A percentile compares a stretch with the other conserved stretches of the same genome.
These are phyloP conservation scores for Metopia argyrocephala DNA, from an alignment of 2,888 invertebrate genomes.

Conservation along the genomic window DNA sequence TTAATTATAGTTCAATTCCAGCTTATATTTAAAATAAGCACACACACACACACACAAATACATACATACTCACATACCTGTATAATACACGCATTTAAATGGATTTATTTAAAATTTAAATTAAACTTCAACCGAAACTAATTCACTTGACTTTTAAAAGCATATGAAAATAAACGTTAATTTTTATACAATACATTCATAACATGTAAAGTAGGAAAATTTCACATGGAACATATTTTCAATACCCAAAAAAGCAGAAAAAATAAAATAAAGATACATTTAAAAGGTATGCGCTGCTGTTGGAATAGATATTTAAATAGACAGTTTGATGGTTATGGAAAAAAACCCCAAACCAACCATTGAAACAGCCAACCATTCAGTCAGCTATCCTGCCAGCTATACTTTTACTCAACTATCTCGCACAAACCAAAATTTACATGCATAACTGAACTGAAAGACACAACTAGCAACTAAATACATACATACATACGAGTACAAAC, in stretches of 20 bases:
- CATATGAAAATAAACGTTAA: constrained; percentile 16
- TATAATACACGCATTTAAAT: too few species aligned
- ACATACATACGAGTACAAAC: neutral
- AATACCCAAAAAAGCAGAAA: neutral
- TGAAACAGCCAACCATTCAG: neutral
- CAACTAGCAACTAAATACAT: constrained; percentile 41
- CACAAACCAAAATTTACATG: constrained; percentile 37
- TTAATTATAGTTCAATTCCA: constrained; percentile 5
- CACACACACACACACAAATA: neutral
- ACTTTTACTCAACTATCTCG: constrained; percentile 31
- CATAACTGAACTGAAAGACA: constrained; percentile 55
- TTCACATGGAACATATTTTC: neutral
- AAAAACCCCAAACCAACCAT: constrained; percentile 13
- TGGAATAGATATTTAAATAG: neutral
- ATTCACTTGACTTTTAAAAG: constrained; percentile 5
- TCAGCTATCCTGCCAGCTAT: constrained; percentile 6
- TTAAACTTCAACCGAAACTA: constrained; percentile 1
- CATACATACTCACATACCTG: too few species aligned
- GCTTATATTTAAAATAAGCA: too few species aligned
- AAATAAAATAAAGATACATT: neutral
- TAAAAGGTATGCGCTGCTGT: neutral
- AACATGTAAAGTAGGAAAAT: too few species aligned
- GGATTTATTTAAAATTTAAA: constrained; percentile 3
- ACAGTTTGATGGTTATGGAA: constrained; percentile 26
- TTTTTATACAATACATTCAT: neutral